Percentiles rank a stretch among this genome's conserved stretches.
phyloP scores from a whole-genome alignment of 2,797 vertebrate genomes.

The Falco biarmicus region DNA sequence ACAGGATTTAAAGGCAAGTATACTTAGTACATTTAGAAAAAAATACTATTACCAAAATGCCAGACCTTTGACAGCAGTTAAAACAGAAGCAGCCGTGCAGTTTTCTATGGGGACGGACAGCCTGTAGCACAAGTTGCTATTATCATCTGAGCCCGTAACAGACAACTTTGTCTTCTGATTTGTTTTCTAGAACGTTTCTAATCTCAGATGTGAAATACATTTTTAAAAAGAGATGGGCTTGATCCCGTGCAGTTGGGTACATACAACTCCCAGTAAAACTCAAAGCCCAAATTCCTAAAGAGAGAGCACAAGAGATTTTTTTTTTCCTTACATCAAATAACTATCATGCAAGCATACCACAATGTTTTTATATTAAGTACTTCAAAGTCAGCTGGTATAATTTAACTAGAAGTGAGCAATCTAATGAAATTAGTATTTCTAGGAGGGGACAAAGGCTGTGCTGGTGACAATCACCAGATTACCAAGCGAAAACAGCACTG shows the following conservation, averaged over 20 bases:
- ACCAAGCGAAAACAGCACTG: not conserved
- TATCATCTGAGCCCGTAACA: conserved; percentile 24
- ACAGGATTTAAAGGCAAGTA: conserved; percentile 32
- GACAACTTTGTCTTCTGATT: not conserved
- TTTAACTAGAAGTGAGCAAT: conserved; percentile 51
- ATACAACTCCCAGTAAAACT: conserved; percentile 16
- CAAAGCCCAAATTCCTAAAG: conserved; percentile 48
- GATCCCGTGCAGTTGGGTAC: conserved; percentile 21
- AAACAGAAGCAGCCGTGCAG: conserved; percentile 46
- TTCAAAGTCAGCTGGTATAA: conserved; percentile 39
- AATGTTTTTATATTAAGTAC: not conserved
- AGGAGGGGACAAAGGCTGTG: not conserved
- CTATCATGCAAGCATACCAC: conserved; percentile 60
- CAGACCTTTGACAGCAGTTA: conserved; percentile 46
- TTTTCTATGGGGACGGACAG: not conserved
- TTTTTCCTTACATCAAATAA: conserved; percentile 40
- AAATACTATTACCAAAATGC: not conserved
- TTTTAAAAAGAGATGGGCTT: conserved; percentile 32
- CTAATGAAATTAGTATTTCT: not conserved
- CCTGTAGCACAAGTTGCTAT: conserved; percentile 24
- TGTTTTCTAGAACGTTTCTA: conserved; percentile 2
- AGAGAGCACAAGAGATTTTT: conserved; percentile 54
- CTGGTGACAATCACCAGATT: not conserved
- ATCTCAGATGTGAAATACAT: conserved; percentile 18
- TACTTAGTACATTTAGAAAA: conserved; percentile 28